These are phyloP conservation scores for Dreissena polymorpha DNA, from an alignment of 1,140 invertebrate genomes.

Conservation along the genomic window DNA sequence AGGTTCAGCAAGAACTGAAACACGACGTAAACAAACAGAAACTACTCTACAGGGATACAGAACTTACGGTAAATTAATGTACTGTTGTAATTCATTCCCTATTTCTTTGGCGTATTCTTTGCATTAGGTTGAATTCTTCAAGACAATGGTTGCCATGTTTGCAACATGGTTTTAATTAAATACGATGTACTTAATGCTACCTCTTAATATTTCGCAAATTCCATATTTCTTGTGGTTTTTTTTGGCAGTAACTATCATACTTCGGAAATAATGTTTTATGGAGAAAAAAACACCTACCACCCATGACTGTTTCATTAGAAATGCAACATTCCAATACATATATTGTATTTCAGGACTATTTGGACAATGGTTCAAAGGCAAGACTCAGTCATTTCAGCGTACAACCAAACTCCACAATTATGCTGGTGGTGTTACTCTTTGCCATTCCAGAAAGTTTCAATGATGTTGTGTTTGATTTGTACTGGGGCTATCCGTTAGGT, in stretches of 20 bases:
- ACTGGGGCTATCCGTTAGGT: conserved; percentile 62
- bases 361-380: conserved; percentile 19
- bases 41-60: conserved; percentile 52
- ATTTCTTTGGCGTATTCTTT: background rate
- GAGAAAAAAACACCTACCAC: background rate
- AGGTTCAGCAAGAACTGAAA: conserved; percentile 49
- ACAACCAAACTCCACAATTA: conserved; percentile 56
- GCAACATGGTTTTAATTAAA: background rate
- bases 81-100: too few relatives aligned
- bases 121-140: background rate
- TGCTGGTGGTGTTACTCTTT: conserved; percentile 58
- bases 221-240: background rate
- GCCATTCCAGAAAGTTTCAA: conserved; percentile 61
- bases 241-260: background rate
- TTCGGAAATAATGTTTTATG: background rate
- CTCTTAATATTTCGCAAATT: too few relatives aligned
- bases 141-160: background rate
- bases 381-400: conserved; percentile 53
- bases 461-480: conserved; percentile 63
- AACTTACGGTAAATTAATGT: conserved; percentile 53
- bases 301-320: background rate
- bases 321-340: background rate
- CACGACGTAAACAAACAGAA: conserved; percentile 57
- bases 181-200: background rate
- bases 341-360: conserved; percentile 37